A percentile compares a stretch with the other conserved stretches of the same genome.
phyloP scores from a whole-genome alignment of 2,113 vertebrate genomes.

The Amphiprion ocellaris region DNA sequence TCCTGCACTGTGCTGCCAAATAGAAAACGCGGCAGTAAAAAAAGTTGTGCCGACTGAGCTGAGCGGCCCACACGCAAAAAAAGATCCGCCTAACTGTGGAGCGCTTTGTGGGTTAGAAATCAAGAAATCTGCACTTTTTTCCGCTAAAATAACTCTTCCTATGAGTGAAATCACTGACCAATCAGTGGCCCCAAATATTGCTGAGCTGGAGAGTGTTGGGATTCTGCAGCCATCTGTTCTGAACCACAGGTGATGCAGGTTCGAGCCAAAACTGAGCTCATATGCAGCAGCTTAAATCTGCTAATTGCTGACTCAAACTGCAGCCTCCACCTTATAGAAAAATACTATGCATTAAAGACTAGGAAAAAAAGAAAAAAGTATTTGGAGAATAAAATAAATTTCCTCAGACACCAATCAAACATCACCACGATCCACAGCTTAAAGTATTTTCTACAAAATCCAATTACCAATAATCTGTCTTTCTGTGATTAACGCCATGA shows the following conservation, averaged over 20 bases:
- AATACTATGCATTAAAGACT: background rate
- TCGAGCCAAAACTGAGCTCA: constrained; percentile 64
- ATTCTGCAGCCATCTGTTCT: constrained; percentile 76
- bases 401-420: background rate
- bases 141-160: constrained; percentile 28
- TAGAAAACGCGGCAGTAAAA: constrained; percentile 53
- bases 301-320: constrained; percentile 39
- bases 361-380: too few species aligned
- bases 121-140: constrained; percentile 6
- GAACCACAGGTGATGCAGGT: constrained; percentile 52
- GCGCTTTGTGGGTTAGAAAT: background rate
- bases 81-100: background rate
- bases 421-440: background rate
- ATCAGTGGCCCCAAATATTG: constrained; percentile 48
- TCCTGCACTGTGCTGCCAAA: constrained; percentile 82
- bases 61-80: constrained; percentile 4
- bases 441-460: background rate
- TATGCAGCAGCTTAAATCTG: constrained; percentile 10
- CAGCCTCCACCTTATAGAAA: background rate
- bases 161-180: constrained; percentile 46
- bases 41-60: background rate
- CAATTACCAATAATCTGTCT: background rate
- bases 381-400: background rate
- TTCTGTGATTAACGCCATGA: background rate
- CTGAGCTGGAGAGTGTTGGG: constrained; percentile 63